A percentile compares a stretch with the other conserved stretches of the same genome.
Conservation (phyloP, 2,113 vertebrate species). For the Podocnemis expansa region DNA sequence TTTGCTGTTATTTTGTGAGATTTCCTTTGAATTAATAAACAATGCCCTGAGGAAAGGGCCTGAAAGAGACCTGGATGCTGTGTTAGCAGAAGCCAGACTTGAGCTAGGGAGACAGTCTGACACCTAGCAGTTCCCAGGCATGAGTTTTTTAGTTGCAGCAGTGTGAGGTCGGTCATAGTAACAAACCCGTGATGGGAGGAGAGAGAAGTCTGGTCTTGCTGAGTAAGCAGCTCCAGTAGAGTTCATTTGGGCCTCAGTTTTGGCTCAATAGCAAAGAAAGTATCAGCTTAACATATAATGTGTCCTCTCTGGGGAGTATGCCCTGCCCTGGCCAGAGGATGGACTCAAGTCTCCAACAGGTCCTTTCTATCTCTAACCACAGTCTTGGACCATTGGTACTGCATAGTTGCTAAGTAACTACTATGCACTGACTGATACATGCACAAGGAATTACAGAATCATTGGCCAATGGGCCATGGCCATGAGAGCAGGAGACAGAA, state of each 20-base stretch:
- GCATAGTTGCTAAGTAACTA: not conserved
- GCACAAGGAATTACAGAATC: slow-evolving; percentile 33
- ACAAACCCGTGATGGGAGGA: not conserved
- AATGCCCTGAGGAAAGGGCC: not conserved
- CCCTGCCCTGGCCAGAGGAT: not conserved
- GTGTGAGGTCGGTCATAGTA: not conserved
- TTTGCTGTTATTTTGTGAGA: not conserved
- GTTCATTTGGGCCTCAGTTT: not conserved
- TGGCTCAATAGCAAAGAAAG: not conserved
- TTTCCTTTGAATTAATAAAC: not conserved
- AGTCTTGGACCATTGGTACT: slow-evolving; percentile 60
- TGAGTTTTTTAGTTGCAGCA: not conserved
- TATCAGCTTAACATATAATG: not conserved
- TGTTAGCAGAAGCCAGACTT: not conserved
- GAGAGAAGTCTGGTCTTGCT: not conserved
- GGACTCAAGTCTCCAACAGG: not conserved
- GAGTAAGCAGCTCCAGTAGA: not conserved
- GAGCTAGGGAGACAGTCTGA: not conserved
- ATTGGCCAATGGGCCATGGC: not conserved
- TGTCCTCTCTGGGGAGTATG: not conserved
- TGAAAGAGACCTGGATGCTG: not conserved
- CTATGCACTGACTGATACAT: not conserved
- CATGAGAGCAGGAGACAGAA: not conserved
- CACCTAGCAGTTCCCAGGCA: not conserved
- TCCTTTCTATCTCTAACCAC: slow-evolving; percentile 14